These are phyloP conservation scores for Forbesichthys agassizii DNA, from an alignment of 2,113 vertebrate genomes.

Conservation along the genomic window DNA sequence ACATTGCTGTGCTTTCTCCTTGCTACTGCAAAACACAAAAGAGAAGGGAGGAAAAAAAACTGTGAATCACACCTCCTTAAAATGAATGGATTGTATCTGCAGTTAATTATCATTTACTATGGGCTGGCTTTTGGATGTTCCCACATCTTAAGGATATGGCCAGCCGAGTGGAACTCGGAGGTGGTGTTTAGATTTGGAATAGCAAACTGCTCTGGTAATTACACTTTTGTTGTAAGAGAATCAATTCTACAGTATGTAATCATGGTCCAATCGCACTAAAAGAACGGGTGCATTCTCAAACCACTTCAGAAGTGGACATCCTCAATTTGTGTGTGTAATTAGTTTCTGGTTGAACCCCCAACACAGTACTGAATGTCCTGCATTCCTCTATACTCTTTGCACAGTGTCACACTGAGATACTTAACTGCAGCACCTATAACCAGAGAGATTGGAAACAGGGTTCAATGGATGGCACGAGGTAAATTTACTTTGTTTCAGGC, in stretches of 20 bases:
- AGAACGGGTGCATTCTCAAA: no score
- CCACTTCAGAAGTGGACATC: no score
- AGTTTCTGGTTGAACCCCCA: no score
- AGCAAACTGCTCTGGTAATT: conserved; percentile 3
- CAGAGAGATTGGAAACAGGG: no score
- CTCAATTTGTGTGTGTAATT: no score
- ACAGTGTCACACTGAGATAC: background rate
- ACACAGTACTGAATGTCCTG: no score
- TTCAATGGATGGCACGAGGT: no score
- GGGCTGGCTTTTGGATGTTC: conserved; percentile 65
- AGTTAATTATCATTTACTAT: conserved; percentile 73
- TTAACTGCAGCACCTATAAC: background rate
- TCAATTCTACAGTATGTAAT: no score
- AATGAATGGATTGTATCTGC: conserved; percentile 72
- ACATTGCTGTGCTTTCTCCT: conserved; percentile 59
- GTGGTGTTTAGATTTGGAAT: conserved; percentile 37
- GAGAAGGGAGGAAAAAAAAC: conserved; percentile 5
- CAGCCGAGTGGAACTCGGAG: conserved; percentile 44
- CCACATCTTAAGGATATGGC: conserved; percentile 61
- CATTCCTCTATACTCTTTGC: no score
- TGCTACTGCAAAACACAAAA: conserved; percentile 27
- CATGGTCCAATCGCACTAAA: no score
- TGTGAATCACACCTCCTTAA: conserved; percentile 59
- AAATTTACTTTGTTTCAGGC: no score
- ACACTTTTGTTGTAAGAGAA: background rate